Percentiles rank a stretch among this genome's conserved stretches.
These are phyloP conservation scores for Coecobrya sp. DNA, from an alignment of 2,888 invertebrate species.

Conservation along the genomic window DNA sequence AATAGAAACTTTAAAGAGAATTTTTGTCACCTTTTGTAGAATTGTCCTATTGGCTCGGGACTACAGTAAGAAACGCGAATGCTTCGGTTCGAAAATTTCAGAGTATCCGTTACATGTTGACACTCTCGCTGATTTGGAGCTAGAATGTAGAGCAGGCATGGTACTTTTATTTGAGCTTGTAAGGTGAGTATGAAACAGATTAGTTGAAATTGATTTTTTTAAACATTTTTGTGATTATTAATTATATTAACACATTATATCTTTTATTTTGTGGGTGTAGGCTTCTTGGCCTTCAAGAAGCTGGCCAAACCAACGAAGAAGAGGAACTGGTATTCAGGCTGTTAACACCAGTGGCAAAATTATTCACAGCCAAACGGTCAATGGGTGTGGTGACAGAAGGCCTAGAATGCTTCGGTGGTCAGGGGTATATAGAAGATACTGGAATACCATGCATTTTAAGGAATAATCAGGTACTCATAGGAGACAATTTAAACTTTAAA, in stretches of 20 bases:
- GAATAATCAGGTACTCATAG: constrained; percentile 89
- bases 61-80: constrained; percentile 88
- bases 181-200: constrained; percentile 83
- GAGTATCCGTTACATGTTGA: constrained; percentile 89
- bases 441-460: constrained; percentile 89
- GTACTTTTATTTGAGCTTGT: constrained; percentile 88
- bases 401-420: constrained; percentile 89
- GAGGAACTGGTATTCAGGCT: constrained; percentile 88
- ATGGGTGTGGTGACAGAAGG: constrained; percentile 89
- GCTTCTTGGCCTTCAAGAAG: constrained; percentile 88
- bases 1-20: too few species aligned
- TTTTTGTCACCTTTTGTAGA: constrained; percentile 87
- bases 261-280: constrained; percentile 43
- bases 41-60: constrained; percentile 89
- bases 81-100: constrained; percentile 88
- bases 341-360: constrained; percentile 89
- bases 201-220: too few species aligned
- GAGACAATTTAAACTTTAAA: too few species aligned
- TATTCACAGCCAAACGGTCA: constrained; percentile 89
- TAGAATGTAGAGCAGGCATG: constrained; percentile 88
- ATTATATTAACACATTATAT: too few species aligned
- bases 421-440: constrained; percentile 90
- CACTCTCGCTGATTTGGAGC: constrained; percentile 89
- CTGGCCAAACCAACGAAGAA: constrained; percentile 85
- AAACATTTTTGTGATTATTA: too few species aligned